These are phyloP conservation scores for Carollia perspicillata DNA, from an alignment of 2,113 vertebrate species.

Conservation along the genomic window DNA sequence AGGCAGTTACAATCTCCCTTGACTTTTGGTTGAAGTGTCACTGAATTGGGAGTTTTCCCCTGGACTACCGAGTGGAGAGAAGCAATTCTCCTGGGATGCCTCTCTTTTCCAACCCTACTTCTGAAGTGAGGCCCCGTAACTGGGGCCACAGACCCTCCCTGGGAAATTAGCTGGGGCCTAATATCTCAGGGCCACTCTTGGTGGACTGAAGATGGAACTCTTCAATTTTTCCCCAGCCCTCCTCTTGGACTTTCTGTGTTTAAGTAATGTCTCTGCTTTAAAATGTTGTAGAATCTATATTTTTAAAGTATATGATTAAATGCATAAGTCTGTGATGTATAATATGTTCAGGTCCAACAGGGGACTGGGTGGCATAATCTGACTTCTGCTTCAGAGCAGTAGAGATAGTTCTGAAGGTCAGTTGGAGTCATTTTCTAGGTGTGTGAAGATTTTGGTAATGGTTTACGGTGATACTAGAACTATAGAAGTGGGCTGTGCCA, in stretches of 20 bases:
- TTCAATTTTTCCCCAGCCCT: background rate
- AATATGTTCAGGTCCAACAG: background rate
- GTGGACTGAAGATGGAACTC: background rate
- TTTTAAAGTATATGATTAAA: background rate
- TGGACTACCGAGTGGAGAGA: background rate
- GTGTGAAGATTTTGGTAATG: background rate
- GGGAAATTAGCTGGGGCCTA: constrained; percentile 7
- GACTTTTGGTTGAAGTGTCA: constrained; percentile 65
- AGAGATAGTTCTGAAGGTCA: background rate
- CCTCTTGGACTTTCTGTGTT: background rate
- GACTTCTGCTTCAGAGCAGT: background rate
- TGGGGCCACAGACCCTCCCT: background rate
- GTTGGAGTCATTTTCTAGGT: background rate
- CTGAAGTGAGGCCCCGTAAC: background rate
- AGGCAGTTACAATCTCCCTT: constrained; percentile 27
- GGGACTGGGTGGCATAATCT: background rate
- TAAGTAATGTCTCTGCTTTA: background rate
- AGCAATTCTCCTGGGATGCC: background rate
- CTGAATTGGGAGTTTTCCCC: constrained; percentile 49
- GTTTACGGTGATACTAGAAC: background rate
- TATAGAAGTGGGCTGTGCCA: background rate
- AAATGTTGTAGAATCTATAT: background rate
- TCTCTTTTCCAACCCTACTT: background rate
- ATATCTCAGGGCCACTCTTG: background rate
- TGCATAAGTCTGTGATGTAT: background rate